Percentiles rank a stretch among this genome's conserved stretches.
phyloP scores from a whole-genome alignment of 2,888 invertebrate species.

The Mimachlamys varia region DNA sequence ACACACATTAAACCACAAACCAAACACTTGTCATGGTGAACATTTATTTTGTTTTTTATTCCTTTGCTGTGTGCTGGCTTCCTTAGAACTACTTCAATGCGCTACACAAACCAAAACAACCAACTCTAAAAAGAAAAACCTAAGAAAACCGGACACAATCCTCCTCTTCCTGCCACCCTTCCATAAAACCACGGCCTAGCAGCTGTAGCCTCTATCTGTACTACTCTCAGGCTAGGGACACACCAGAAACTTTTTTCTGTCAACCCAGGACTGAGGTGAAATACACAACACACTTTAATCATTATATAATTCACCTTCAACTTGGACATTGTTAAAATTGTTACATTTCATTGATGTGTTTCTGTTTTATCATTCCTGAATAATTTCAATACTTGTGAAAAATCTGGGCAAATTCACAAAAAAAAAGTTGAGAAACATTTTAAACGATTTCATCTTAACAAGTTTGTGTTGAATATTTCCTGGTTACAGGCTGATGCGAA shows the following conservation, averaged over 20 bases:
- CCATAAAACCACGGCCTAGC: no score
- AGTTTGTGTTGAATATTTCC: background rate
- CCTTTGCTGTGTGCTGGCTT: background rate
- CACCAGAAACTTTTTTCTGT: background rate
- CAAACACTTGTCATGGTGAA: background rate
- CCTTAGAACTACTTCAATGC: background rate
- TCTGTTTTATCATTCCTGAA: no score
- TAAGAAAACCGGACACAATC: no score
- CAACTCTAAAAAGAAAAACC: background rate
- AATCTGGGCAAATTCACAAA: background rate
- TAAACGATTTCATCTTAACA: background rate
- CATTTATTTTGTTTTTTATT: background rate
- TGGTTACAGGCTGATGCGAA: background rate
- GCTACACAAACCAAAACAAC: background rate
- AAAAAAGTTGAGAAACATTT: background rate
- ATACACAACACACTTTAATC: background rate
- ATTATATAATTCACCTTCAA: background rate
- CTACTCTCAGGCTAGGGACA: background rate
- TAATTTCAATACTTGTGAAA: background rate
- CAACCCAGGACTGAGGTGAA: background rate
- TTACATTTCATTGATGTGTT: background rate
- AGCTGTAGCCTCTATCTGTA: background rate
- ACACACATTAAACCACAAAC: background rate
- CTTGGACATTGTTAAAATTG: background rate
- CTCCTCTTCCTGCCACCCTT: no score